These are phyloP conservation scores for Chondrosia reniformis DNA, from an alignment of 37 sponge, comb jelly and placozoan genomes.

Conservation along the genomic window DNA sequence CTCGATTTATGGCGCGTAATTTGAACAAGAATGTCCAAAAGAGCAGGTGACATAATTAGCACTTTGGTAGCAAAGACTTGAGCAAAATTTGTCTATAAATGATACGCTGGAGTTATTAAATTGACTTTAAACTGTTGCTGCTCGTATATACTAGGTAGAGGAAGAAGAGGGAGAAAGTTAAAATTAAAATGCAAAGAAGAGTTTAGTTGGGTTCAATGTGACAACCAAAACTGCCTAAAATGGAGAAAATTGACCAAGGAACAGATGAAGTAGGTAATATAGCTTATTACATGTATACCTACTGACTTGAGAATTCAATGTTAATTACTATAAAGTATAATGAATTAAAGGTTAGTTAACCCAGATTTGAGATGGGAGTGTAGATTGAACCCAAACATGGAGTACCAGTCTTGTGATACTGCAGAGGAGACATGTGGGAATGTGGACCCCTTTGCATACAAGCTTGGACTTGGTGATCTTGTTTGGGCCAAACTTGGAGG, in stretches of 20 bases:
- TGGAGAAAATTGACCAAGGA: constrained; percentile 32
- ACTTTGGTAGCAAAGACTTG: no score
- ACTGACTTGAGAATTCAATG: no score
- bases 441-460: constrained; percentile 13
- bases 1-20: no score
- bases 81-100: no score
- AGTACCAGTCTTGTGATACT: constrained; percentile 45
- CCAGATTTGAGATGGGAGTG: constrained; percentile 17
- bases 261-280: neutral
- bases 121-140: no score
- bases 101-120: no score
- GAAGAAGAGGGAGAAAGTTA: constrained; percentile 5
- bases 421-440: constrained; percentile 42
- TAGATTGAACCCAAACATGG: constrained; percentile 5
- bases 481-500: constrained; percentile 69
- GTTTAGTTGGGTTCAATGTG: constrained; percentile 57
- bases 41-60: no score
- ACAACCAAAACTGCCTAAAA: constrained; percentile 23
- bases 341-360: neutral
- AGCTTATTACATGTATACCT: no score
- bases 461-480: constrained; percentile 45
- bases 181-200: constrained; percentile 20
- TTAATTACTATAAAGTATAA: neutral
- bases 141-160: no score
- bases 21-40: no score